phyloP scores from a whole-genome alignment of 2,797 vertebrate genomes.

The Acanthopagrus latus region DNA sequence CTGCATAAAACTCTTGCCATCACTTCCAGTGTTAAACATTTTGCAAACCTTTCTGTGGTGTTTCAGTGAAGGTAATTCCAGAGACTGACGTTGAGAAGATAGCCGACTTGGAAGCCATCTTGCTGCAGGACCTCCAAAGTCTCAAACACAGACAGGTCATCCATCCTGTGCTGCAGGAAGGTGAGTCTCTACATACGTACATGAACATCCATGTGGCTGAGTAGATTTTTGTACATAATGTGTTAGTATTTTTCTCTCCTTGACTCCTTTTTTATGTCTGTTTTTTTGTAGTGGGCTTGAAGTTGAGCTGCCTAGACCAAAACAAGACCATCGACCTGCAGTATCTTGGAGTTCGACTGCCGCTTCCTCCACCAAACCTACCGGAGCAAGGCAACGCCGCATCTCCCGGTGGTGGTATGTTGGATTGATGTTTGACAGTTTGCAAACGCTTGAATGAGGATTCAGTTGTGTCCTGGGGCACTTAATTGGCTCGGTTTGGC shows the following conservation, averaged over 20 bases:
- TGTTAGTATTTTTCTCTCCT: neutral
- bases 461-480: neutral
- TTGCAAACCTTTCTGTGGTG: slow-evolving; percentile 1
- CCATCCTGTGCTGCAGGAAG: slow-evolving; percentile 93
- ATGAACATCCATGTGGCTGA: neutral
- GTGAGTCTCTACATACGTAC: slow-evolving; percentile 75
- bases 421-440: neutral
- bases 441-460: neutral
- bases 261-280: neutral
- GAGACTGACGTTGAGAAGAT: slow-evolving; percentile 71
- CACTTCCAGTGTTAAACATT: neutral
- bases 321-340: slow-evolving; percentile 90
- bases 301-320: slow-evolving; percentile 90
- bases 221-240: neutral
- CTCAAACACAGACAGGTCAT: slow-evolving; percentile 92
- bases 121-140: slow-evolving; percentile 88
- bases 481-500: neutral
- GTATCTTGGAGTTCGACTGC: slow-evolving; percentile 92
- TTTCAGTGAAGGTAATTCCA: slow-evolving; percentile 40
- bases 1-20: neutral
- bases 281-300: slow-evolving; percentile 90
- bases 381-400: slow-evolving; percentile 12
- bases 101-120: slow-evolving; percentile 79
- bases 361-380: slow-evolving; percentile 80
- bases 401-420: slow-evolving; percentile 68